Evolutionary conservation across 2,888 invertebrate species (phyloP), one percentile per base, ranked within the genome.

Genomic region (Cephus sareptanus): DNA sequence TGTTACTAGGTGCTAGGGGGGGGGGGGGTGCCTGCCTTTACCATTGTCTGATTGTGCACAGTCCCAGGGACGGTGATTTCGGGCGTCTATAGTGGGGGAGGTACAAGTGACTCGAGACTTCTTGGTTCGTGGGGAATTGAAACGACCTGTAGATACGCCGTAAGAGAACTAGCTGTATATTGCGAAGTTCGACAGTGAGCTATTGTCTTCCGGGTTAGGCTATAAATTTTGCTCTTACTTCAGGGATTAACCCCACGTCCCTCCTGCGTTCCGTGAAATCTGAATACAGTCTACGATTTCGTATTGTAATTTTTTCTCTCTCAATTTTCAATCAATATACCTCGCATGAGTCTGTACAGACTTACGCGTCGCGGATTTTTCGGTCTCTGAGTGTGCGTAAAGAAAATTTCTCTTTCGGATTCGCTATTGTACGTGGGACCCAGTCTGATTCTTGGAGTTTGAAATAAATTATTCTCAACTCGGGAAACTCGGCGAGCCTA

Each of bases 401-500:
- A 0, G 23, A 56, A 56, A 15, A 9, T 56, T 56, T 56, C 56
- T 23, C 56, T 56, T 23, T 56, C 56, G 56, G 9, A 2, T 9
- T 56, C 15, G 6, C 56, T 23, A 23, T 23, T 56, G 1, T 9
- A 56, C 9, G 9, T 2, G 56, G 56, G 56, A 23, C 23, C 56
- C 15, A 56, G 56, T 9, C 56, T 56, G 23, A 56, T 56, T 56
- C 56, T 56, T 9, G 56, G 56, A 56, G 23, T 56, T 56, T 56
- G 23, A 56, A 56, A 56, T 56, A 56, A 56, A 71, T 71, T 71
- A 34, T 34, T 34, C 33, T 13, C n/a, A 23, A 9, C 71, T 71
- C 13, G 31, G 71, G 30, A 76, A 69, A 33, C 75, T 56, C 77
- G 75, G 69, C 74, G 23, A 74, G 35, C 13, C 74, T 30, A 56